phyloP scores from a whole-genome alignment of 2,888 invertebrate genomes.

The Chymomyza procnemis region DNA sequence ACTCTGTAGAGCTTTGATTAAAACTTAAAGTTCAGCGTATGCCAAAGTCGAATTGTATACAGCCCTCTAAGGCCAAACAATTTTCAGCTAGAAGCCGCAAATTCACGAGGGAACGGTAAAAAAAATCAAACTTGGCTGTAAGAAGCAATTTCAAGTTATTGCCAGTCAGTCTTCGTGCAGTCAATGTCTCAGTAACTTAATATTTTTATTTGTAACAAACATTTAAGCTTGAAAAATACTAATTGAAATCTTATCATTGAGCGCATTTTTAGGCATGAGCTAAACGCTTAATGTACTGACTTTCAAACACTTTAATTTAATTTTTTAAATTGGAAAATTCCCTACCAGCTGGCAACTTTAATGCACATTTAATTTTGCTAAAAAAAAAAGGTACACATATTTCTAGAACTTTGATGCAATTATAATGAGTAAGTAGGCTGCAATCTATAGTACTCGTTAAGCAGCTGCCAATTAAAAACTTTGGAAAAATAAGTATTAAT shows the following conservation, averaged over 20 bases:
- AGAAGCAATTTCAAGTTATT: slow-evolving; percentile 38
- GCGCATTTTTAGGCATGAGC: slow-evolving; percentile 6
- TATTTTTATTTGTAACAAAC: slow-evolving; percentile 14
- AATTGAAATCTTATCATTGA: slow-evolving; percentile 67
- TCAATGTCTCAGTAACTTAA: background rate
- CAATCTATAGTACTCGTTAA: background rate
- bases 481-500: background rate
- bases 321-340: background rate
- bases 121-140: slow-evolving; percentile 19
- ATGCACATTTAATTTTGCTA: no score
- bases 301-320: slow-evolving; percentile 1
- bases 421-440: background rate
- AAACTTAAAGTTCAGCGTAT: no score
- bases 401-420: background rate
- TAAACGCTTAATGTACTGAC: slow-evolving; percentile 22
- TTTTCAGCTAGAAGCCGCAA: no score
- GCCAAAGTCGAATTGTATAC: background rate
- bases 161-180: slow-evolving; percentile 10
- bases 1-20: no score
- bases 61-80: slow-evolving; percentile 15
- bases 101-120: slow-evolving; percentile 17
- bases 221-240: slow-evolving; percentile 49
- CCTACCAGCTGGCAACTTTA: background rate
- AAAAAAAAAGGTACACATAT: background rate
- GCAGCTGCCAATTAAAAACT: background rate